These are phyloP conservation scores for Aethina tumida DNA, from an alignment of 1,140 invertebrate species.

Conservation along the genomic window DNA sequence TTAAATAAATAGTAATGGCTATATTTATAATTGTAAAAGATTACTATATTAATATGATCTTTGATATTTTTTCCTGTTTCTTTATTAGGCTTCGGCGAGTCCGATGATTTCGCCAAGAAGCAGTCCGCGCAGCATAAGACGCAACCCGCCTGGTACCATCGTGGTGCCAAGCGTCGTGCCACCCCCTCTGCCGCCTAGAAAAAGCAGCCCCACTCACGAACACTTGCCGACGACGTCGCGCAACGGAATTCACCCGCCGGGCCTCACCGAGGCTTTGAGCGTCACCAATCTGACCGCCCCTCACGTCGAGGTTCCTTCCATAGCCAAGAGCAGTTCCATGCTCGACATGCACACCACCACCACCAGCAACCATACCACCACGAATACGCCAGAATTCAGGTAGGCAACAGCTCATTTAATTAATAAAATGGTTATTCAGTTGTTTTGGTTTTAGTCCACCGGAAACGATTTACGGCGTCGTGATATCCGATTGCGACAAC, in stretches of 20 bases:
- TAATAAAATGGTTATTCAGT: no score
- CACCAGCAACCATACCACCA: slow-evolving; percentile 4
- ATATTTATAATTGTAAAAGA: no score
- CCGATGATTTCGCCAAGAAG: slow-evolving; percentile 47
- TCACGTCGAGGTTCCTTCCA: slow-evolving; percentile 24
- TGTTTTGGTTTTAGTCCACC: slow-evolving; percentile 44
- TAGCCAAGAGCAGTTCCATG: slow-evolving; percentile 32
- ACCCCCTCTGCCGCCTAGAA: slow-evolving; percentile 31
- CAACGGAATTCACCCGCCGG: slow-evolving; percentile 11
- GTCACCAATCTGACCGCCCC: slow-evolving; percentile 28
- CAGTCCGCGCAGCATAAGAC: slow-evolving; percentile 39
- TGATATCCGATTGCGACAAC: slow-evolving; percentile 43
- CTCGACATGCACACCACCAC: slow-evolving; percentile 26
- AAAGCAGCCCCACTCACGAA: slow-evolving; percentile 32
- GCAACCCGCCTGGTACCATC: slow-evolving; percentile 29
- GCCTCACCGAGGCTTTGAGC: slow-evolving; percentile 24
- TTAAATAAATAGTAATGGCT: no score
- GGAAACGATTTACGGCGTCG: slow-evolving; percentile 54
- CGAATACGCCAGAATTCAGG: no score
- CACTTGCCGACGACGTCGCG: slow-evolving; percentile 24
- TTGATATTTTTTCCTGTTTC: slow-evolving; percentile 4
- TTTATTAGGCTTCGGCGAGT: slow-evolving; percentile 35
- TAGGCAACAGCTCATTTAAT: no score
- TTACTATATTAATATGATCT: neutral
- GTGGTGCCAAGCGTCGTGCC: slow-evolving; percentile 20